Evolutionary conservation across 2,888 invertebrate genomes (phyloP).

Genomic region (Cephonodes hylas): DNA sequence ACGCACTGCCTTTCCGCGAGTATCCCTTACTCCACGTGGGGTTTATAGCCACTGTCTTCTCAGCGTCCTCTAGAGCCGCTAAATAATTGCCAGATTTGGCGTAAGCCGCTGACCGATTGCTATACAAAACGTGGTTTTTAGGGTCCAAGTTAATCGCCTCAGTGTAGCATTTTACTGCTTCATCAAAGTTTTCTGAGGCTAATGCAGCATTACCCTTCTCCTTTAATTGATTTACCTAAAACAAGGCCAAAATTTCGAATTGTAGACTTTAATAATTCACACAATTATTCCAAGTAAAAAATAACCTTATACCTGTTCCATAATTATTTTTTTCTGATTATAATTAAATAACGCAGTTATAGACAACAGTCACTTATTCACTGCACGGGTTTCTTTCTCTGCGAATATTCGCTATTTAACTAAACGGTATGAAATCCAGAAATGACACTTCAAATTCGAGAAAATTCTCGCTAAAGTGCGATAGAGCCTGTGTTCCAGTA

Average conservation of each 20-base stretch:
- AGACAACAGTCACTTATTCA: not conserved
- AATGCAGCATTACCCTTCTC: slow-evolving; percentile 93
- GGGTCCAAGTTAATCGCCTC: slow-evolving; percentile 90
- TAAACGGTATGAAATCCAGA: slow-evolving; percentile 22
- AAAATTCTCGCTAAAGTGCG: slow-evolving; percentile 58
- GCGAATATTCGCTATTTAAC: not conserved
- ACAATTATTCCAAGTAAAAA: slow-evolving; percentile 19
- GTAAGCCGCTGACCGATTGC: slow-evolving; percentile 95
- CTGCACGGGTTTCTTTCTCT: slow-evolving; percentile 15
- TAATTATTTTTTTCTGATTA: slow-evolving; percentile 38
- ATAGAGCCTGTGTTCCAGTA: slow-evolving; percentile 31
- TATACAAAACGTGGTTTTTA: slow-evolving; percentile 93
- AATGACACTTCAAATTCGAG: slow-evolving; percentile 75
- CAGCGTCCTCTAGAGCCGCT: slow-evolving; percentile 91
- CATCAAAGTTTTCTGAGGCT: slow-evolving; percentile 87
- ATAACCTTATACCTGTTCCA: slow-evolving; percentile 78
- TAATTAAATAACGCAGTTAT: slow-evolving; percentile 24
- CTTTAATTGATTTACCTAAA: slow-evolving; percentile 90
- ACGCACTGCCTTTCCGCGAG: slow-evolving; percentile 93
- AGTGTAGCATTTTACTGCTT: slow-evolving; percentile 90
- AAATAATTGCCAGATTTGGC: slow-evolving; percentile 89
- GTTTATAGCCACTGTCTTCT: slow-evolving; percentile 89
- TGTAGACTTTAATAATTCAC: slow-evolving; percentile 15
- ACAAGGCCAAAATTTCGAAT: slow-evolving; percentile 28
- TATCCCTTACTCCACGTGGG: slow-evolving; percentile 94